Evolutionary conservation across 35 echinoderm and acorn worm species (phyloP).

Genomic region (Amphiura filiformis): DNA sequence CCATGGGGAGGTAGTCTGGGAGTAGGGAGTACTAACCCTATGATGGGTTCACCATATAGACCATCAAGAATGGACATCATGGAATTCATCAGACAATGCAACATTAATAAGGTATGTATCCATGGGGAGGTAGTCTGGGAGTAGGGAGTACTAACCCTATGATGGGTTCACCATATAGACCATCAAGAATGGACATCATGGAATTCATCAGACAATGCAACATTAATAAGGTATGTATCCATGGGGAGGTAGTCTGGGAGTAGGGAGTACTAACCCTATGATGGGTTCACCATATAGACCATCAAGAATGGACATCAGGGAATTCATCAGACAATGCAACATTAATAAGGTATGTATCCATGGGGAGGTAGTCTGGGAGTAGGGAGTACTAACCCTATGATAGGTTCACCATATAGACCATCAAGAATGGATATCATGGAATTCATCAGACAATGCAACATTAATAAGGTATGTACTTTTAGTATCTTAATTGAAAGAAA

Average conservation of each 20-base stretch:
- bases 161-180: not conserved
- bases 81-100: slow-evolving; percentile 57
- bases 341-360: slow-evolving; percentile 35
- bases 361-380: not conserved
- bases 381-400: not conserved
- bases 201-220: slow-evolving; percentile 50
- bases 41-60: slow-evolving; percentile 16
- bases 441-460: slow-evolving; percentile 49
- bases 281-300: not conserved
- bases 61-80: slow-evolving; percentile 32
- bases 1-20: slow-evolving; percentile 37
- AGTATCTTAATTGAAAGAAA: too few relatives aligned
- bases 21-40: not conserved
- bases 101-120: slow-evolving; percentile 30
- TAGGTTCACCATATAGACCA: not conserved
- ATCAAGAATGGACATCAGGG: not conserved
- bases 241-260: too few relatives aligned
- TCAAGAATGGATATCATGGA: not conserved
- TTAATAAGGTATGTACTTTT: slow-evolving; percentile 37
- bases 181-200: not conserved
- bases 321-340: slow-evolving; percentile 49
- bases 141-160: not conserved
- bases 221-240: slow-evolving; percentile 30
- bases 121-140: too few relatives aligned
- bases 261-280: not conserved